phyloP scores from a whole-genome alignment of 2,888 invertebrate species.

The Cosmia pyralina region DNA sequence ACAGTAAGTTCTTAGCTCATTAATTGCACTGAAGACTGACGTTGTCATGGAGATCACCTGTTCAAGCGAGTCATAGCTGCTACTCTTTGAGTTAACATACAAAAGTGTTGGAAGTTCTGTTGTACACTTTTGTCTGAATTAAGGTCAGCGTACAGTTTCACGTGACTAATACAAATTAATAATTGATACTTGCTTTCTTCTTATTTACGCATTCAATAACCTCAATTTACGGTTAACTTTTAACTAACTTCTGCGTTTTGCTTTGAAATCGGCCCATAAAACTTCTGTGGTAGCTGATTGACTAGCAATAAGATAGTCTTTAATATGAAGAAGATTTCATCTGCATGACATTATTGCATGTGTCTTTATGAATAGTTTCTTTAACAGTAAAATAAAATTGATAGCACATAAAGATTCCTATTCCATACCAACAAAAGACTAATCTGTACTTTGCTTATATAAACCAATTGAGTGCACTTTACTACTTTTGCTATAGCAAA shows the following conservation, averaged over 20 bases:
- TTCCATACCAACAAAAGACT: slow-evolving; percentile 5
- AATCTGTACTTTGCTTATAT: not conserved
- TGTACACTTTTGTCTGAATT: slow-evolving; percentile 23
- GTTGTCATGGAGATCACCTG: slow-evolving; percentile 21
- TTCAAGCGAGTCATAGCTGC: slow-evolving; percentile 27
- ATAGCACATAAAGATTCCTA: not conserved
- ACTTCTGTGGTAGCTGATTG: not conserved
- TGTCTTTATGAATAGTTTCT: not conserved
- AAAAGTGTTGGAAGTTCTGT: slow-evolving; percentile 9
- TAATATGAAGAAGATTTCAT: not conserved
- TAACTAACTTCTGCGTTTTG: not conserved
- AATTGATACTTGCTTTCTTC: slow-evolving; percentile 37
- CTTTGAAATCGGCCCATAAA: slow-evolving; percentile 19
- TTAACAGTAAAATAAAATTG: slow-evolving; percentile 2
- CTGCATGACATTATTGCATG: not conserved
- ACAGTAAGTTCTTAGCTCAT: slow-evolving; percentile 6
- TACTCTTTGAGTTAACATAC: slow-evolving; percentile 9
- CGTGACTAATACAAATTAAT: slow-evolving; percentile 39
- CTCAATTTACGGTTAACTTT: slow-evolving; percentile 17
- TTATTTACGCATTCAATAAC: slow-evolving; percentile 18
- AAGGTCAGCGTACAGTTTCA: slow-evolving; percentile 48
- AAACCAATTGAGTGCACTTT: slow-evolving; percentile 23
- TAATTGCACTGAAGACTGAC: slow-evolving; percentile 18
- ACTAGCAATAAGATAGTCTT: not conserved
- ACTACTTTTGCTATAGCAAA: slow-evolving; percentile 22